Conservation (phyloP, 2,113 vertebrate genomes). For the Cepphus grylle region DNA sequence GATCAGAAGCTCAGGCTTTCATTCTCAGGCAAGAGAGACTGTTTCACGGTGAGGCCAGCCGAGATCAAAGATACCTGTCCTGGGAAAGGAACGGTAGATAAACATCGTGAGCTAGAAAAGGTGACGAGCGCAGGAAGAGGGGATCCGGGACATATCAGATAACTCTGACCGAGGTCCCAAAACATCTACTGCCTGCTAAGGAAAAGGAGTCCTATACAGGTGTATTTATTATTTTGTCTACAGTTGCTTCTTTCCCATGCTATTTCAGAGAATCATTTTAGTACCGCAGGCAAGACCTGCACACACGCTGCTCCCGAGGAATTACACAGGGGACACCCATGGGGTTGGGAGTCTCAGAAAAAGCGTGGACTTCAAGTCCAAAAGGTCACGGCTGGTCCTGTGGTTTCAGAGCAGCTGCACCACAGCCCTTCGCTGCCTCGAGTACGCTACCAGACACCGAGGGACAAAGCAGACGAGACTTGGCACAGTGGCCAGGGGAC, state of each 20-base stretch:
- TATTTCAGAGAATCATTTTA: neutral
- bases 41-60: neutral
- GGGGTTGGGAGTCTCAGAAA: neutral
- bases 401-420: constrained; percentile 19
- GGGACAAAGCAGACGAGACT: neutral
- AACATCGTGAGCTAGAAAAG: neutral
- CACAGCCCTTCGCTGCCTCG: neutral
- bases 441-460: accelerated
- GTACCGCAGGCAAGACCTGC: neutral
- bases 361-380: neutral
- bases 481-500: neutral
- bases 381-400: neutral
- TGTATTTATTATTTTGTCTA: constrained; percentile 63
- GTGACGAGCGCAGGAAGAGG: neutral
- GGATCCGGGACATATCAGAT: neutral
- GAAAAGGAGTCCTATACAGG: neutral
- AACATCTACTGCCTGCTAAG: constrained; percentile 12
- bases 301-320: neutral
- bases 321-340: neutral
- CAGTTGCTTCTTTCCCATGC: neutral
- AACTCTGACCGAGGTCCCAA: constrained; percentile 4
- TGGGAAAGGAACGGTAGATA: constrained; percentile 48
- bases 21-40: neutral
- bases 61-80: constrained; percentile 52
- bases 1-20: constrained; percentile 16